These are phyloP conservation scores for Acanthisitta chloris DNA, from an alignment of 2,113 vertebrate genomes.

Conservation along the genomic window DNA sequence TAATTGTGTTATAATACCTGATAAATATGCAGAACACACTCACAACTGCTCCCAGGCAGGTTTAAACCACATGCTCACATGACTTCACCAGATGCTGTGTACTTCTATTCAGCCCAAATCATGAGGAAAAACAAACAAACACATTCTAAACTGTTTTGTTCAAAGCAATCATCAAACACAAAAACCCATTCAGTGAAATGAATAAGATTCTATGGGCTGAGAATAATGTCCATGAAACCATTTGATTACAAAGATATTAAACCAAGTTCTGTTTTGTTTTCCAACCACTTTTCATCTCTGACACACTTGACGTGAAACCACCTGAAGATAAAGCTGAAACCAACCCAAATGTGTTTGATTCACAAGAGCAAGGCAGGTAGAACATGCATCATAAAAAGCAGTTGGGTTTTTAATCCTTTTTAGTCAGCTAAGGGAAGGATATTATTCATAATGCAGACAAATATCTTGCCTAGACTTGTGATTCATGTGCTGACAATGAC, in stretches of 20 bases:
- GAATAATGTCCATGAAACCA: background rate
- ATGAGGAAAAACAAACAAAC: background rate
- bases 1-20: background rate
- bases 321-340: background rate
- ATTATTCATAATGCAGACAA: background rate
- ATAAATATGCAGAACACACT: background rate
- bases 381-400: background rate
- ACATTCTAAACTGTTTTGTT: background rate
- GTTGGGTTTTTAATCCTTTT: background rate
- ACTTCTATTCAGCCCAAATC: background rate
- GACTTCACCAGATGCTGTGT: background rate
- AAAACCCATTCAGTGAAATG: background rate
- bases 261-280: background rate
- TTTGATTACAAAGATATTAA: background rate
- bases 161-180: background rate
- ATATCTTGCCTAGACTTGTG: background rate
- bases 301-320: background rate
- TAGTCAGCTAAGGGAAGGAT: background rate
- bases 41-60: background rate
- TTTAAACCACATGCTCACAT: background rate
- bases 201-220: background rate
- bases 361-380: background rate
- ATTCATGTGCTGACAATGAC: background rate
- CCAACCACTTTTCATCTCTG: background rate
- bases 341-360: background rate